A percentile compares a stretch with the other conserved stretches of the same genome.
Evolutionary conservation across 2,113 vertebrate species (phyloP).

Genomic region (Cyphomyrus discorhynchus): DNA sequence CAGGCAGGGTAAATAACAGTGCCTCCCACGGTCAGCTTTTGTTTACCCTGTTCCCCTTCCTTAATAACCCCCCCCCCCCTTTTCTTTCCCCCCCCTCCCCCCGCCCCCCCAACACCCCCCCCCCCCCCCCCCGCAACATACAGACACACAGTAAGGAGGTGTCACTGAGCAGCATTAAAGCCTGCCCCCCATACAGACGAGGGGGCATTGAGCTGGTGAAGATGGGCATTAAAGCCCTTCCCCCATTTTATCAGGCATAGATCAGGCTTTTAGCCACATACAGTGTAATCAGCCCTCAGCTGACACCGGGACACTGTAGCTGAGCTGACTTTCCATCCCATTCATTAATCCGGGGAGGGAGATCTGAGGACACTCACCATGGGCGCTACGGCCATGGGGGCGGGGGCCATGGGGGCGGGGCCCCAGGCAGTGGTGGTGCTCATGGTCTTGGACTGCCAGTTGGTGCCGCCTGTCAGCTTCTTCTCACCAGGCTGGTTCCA

Average conservation of each 20-base stretch:
- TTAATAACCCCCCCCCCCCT: too few relatives aligned
- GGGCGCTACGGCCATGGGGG: constrained; percentile 68
- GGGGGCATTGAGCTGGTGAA: not conserved
- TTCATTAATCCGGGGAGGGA: not conserved
- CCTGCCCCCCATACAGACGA: too few relatives aligned
- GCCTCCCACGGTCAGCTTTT: too few relatives aligned
- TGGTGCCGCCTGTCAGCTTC: constrained; percentile 70
- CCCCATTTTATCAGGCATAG: not conserved
- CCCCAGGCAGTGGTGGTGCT: constrained; percentile 73
- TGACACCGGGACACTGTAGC: not conserved
- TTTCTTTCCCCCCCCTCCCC: too few relatives aligned
- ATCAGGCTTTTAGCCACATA: not conserved
- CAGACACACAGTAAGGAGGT: too few relatives aligned
- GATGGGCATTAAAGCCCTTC: not conserved
- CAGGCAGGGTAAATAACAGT: too few relatives aligned
- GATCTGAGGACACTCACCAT: constrained; percentile 63
- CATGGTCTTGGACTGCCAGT: constrained; percentile 85
- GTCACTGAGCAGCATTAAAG: too few relatives aligned
- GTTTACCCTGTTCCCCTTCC: too few relatives aligned
- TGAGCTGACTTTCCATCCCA: not conserved
- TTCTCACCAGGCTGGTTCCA: constrained; percentile 79
- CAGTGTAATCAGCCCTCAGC: not conserved
- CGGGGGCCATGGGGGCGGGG: constrained; percentile 63
- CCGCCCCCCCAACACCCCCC: too few relatives aligned
- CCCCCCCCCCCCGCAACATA: too few relatives aligned